These are phyloP conservation scores for Microplitis demolitor DNA, from an alignment of 1,140 invertebrate species.

Conservation along the genomic window DNA sequence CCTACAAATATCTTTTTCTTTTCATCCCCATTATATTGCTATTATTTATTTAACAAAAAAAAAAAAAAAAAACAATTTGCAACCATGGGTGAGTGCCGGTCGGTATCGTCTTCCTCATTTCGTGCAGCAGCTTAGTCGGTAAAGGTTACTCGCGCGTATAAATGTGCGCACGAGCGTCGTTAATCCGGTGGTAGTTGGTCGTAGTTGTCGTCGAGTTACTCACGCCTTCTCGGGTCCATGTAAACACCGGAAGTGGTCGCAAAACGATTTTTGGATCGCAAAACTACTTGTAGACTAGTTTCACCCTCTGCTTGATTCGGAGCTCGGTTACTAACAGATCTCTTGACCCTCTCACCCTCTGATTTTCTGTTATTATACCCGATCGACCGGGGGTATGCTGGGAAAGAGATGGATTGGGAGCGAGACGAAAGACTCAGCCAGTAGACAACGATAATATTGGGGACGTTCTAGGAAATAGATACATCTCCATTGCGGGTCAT, in stretches of 20 bases:
- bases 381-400: neutral
- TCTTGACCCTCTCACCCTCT: slow-evolving; percentile 9
- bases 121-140: neutral
- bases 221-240: slow-evolving; percentile 39
- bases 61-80: no score
- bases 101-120: neutral
- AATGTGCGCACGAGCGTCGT: slow-evolving; percentile 39
- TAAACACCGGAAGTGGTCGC: slow-evolving; percentile 34
- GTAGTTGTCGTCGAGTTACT: slow-evolving; percentile 31
- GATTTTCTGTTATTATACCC: no score
- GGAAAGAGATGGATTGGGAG: no score
- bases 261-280: slow-evolving; percentile 37
- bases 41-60: no score
- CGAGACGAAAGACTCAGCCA: no score
- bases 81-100: neutral
- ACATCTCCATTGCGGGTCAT: slow-evolving; percentile 22
- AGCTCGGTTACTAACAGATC: neutral
- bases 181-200: slow-evolving; percentile 31
- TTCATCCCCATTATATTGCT: no score
- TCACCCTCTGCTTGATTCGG: neutral
- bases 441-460: neutral
- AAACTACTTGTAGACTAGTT: slow-evolving; percentile 27
- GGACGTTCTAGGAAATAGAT: slow-evolving; percentile 1
- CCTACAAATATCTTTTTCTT: neutral
- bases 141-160: slow-evolving; percentile 24